These are phyloP conservation scores for Drosophila anceps DNA, from an alignment of 2,888 invertebrate species.

Conservation along the genomic window DNA sequence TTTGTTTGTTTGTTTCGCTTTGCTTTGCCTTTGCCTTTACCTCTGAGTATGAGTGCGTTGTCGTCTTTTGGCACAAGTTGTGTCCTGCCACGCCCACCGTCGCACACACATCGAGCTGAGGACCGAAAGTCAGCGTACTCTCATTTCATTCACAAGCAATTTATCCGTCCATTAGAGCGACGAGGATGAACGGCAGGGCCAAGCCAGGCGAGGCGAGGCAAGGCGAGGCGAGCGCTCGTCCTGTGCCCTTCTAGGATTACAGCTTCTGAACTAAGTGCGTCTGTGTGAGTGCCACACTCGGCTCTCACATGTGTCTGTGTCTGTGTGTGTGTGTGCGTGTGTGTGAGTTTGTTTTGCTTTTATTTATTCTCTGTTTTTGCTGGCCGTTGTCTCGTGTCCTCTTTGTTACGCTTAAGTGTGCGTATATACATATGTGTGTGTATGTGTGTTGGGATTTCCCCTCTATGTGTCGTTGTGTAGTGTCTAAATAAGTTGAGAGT, in stretches of 20 bases:
- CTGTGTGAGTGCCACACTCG: constrained; percentile 36
- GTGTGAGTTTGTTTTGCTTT: constrained; percentile 71
- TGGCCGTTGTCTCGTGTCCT: constrained; percentile 73
- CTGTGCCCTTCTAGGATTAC: constrained; percentile 79
- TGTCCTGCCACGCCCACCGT: constrained; percentile 61
- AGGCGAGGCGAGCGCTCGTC: constrained; percentile 11
- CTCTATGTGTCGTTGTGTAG: constrained; percentile 73
- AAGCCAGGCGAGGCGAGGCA: constrained; percentile 13
- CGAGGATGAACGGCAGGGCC: constrained; percentile 38
- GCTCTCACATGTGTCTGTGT: constrained; percentile 13
- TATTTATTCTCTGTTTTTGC: constrained; percentile 78
- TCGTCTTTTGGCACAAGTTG: constrained; percentile 60
- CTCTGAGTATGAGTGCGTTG: constrained; percentile 77
- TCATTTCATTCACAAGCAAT: constrained; percentile 82
- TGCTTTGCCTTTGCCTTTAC: constrained; percentile 35
- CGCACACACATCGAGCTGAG: constrained; percentile 33
- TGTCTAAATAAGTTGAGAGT: constrained; percentile 81
- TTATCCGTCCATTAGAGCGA: constrained; percentile 82
- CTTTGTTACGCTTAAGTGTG: constrained; percentile 73
- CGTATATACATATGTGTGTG: constrained; percentile 12
- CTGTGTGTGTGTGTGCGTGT: constrained; percentile 34
- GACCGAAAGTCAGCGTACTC: constrained; percentile 71
- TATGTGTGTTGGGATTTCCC: constrained; percentile 63
- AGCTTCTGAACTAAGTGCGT: constrained; percentile 57
- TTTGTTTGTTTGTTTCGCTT: constrained; percentile 49